Percentiles rank a stretch among this genome's conserved stretches.
Evolutionary conservation across 2,888 invertebrate species (phyloP).

Genomic region (Callimorpha dominula): DNA sequence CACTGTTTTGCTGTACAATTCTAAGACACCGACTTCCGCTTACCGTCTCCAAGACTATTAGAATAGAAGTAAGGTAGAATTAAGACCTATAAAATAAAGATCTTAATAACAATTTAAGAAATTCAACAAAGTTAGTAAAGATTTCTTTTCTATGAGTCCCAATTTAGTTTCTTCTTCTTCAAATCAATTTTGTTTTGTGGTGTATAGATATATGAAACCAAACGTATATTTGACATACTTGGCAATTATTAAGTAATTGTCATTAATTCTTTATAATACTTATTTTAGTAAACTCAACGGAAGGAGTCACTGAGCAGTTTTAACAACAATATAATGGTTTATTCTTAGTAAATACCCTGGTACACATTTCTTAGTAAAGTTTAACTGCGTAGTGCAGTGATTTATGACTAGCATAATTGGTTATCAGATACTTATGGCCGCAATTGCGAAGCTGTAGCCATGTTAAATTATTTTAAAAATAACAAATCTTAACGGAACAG

Average conservation of each 20-base stretch:
- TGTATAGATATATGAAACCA: too few species aligned
- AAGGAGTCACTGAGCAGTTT: neutral
- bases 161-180: too few species aligned
- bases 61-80: neutral
- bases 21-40: too few species aligned
- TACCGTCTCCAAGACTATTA: neutral
- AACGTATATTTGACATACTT: too few species aligned
- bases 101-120: neutral
- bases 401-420: conserved; percentile 17
- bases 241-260: neutral
- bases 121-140: too few species aligned
- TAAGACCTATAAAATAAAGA: neutral
- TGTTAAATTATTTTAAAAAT: neutral
- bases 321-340: conserved; percentile 13
- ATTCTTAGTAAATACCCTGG: conserved; percentile 1
- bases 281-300: conserved; percentile 3
- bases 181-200: too few species aligned
- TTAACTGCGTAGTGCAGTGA: conserved; percentile 11
- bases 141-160: too few species aligned
- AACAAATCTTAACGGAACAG: neutral
- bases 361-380: conserved; percentile 16
- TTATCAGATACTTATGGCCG: conserved; percentile 22
- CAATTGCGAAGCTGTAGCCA: neutral
- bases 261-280: neutral
- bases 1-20: too few species aligned